These are phyloP conservation scores for Squalus acanthias DNA, from an alignment of 2,797 vertebrate species.

Conservation along the genomic window DNA sequence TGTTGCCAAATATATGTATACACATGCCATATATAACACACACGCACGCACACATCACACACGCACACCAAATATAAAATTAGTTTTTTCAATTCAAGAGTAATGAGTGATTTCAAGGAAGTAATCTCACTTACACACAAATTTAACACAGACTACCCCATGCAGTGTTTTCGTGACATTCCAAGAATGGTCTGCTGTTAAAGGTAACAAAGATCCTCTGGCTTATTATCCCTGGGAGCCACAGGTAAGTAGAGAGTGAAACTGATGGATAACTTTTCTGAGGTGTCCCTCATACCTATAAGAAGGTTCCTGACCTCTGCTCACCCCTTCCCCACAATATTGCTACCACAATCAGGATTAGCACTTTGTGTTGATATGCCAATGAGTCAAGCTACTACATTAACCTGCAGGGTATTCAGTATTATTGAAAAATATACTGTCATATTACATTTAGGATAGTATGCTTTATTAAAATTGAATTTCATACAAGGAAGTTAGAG, in stretches of 20 bases:
- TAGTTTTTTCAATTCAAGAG: not conserved
- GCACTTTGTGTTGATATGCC: not conserved
- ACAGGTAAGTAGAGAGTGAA: not conserved
- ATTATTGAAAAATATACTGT: not conserved
- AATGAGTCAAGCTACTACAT: not conserved
- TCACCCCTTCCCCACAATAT: not conserved
- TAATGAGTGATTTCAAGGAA: not conserved
- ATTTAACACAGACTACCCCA: not conserved
- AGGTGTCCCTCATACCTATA: not conserved
- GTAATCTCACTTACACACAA: not conserved
- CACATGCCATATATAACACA: too few species aligned
- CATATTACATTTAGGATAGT: not conserved
- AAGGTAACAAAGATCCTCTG: not conserved
- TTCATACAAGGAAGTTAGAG: not conserved
- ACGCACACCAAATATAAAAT: not conserved
- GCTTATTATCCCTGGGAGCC: not conserved
- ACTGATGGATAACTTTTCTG: not conserved
- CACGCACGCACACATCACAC: too few species aligned
- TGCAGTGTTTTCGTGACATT: not conserved
- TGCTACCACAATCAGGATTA: not conserved
- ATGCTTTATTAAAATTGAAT: not conserved
- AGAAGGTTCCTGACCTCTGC: not conserved
- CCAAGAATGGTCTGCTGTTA: not conserved
- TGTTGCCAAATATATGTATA: not conserved
- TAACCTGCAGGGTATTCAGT: not conserved